Base-by-base conservation (phyloP, 2,888 invertebrate genomes). In the Chrysolina americana region DNA sequence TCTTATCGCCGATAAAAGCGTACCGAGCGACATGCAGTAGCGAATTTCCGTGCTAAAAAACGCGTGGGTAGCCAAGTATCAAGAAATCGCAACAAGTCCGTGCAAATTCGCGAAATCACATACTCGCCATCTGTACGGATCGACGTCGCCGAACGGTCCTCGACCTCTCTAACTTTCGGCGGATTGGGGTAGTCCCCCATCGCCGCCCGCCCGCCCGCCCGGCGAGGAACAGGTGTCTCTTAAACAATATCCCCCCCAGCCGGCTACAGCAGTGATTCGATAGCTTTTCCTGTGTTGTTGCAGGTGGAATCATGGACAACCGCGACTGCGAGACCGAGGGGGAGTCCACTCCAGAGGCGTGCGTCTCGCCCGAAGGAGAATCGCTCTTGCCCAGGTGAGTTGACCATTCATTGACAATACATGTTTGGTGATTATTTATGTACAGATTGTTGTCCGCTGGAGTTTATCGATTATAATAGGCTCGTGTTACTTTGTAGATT, bases 311-410 rank as follows among this genome's bases (percentile, higher is more conserved):
- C 74, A 87, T 86, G 86, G 86, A 86, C 78, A 86, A 85, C 68
- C 84, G 85, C n/a, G 86, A 87, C 79, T 86, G 85, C 80, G 87
- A 88, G 79, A 87, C 87, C 53, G 88, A 87, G 80, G 87, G 87
- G 79, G 87, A 88, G 79, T 86, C 87, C 36, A 85, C 87, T 76
- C 87, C 87, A 81, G 87, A 87, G 83, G 85, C 86, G 82, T 87
- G 87, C 85, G 85, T 86, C 48, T 86, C 87, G 62, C 87, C 87
- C 17, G 87, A 85, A 72, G 84, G 82, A 70, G 84, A 82, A 68
- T 81, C 85, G 74, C 78, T 83, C 78, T 81, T 86, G 77, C 85
- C 86, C 82, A 87, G 87, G 87, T 87, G 82, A 84, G 85, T 83
- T 59, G 28, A 2, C 28, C 28, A 3, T 28, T 28, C 5, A 2